These are phyloP conservation scores for Bovichtus diacanthus DNA, from an alignment of 2,797 vertebrate genomes.

Conservation along the genomic window DNA sequence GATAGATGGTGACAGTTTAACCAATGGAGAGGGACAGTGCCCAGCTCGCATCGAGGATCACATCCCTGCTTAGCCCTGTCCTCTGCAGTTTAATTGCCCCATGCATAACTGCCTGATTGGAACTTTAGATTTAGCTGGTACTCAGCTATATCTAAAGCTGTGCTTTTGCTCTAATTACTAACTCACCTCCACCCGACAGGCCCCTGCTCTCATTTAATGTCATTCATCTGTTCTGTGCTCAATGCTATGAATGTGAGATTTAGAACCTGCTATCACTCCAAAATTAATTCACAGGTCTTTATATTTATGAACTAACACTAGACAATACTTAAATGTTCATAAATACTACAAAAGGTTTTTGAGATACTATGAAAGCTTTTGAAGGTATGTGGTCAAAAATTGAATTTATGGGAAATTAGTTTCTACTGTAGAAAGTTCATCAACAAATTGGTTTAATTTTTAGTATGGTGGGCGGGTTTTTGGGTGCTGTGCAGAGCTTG, in stretches of 20 bases:
- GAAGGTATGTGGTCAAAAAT: not conserved
- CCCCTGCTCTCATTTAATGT: not conserved
- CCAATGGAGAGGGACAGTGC: conserved; percentile 51
- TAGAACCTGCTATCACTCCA: not conserved
- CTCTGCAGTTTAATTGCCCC: conserved; percentile 41
- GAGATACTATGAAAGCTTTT: no score
- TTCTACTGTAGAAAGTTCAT: not conserved
- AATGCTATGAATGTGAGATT: not conserved
- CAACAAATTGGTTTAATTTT: conserved; percentile 25
- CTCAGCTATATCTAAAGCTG: not conserved
- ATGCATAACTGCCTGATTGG: conserved; percentile 29
- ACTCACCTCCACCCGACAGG: not conserved
- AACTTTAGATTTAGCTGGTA: not conserved
- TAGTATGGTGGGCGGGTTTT: conserved; percentile 3
- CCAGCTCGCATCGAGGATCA: conserved; percentile 37
- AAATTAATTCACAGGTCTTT: not conserved
- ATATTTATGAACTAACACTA: not conserved
- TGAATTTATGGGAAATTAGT: not conserved
- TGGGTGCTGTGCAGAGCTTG: conserved; percentile 18
- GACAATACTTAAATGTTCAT: not conserved
- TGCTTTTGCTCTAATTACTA: conserved; percentile 26
- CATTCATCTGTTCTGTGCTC: not conserved
- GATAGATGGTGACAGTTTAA: conserved; percentile 72
- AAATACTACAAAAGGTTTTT: not conserved
- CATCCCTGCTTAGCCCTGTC: conserved; percentile 23